Base-by-base conservation (phyloP, 1,140 invertebrate species). In the Pentalonia nigronervosa region DNA sequence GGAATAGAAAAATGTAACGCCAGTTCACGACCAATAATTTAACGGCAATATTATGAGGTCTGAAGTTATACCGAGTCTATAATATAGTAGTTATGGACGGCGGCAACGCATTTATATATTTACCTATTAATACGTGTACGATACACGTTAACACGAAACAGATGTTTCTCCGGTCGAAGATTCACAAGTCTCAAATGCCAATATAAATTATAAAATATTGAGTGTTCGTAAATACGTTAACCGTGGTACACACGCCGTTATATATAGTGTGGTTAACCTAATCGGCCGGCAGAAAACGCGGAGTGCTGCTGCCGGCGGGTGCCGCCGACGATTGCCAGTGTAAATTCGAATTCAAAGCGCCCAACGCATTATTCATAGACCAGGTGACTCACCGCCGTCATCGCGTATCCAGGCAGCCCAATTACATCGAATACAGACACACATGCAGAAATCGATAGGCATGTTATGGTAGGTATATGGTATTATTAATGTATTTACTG, bases 331-430 rank as follows among this genome's bases (percentile, higher is more conserved):
- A 76, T 76, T 4, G 60, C 60, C 36, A 23, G 21, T 14, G 41
- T 45, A 84, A 41, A 41, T 84, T 41, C 41, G 34, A 84, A 84
- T 84, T 84, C 41, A 41, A 84, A 36, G 36, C 83, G 83, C 23
- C 23, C n/a, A 45, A 25, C 83, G 7, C 48, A 48, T 88, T 88
- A 88, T 88, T 88, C 45, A 48, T 88, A 48, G 86, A 48, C 45
- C 87, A 21, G 86, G 84, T 86, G 84, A 86, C 84, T 86, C 84
- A 86, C 60, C 60, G 60, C 60, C 60, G 60, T 76, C 60, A 34
- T 76, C 60, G 60, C 60, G 60, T 76, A 34, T 76, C 60, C 60
- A 76, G 60, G 60, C 60, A 84, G 36, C 36, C 17, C 41, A 36
- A 2, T 36, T 83, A 23, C 6, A 83, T 45, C 60, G 30, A n/a